phyloP scores from a whole-genome alignment of 2,113 vertebrate species.

The Accipiter virgatus region DNA sequence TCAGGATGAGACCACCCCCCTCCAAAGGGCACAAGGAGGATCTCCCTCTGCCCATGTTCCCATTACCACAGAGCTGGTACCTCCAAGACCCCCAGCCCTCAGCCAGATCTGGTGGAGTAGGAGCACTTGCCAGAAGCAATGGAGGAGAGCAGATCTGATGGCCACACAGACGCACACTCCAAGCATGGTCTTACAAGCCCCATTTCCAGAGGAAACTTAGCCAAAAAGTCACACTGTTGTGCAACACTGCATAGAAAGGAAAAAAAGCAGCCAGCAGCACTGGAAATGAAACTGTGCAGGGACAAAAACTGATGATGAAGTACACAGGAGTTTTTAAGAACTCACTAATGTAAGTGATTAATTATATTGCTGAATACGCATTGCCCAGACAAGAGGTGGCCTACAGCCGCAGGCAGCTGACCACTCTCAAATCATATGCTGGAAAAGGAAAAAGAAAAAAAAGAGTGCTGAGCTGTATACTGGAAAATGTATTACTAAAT shows the following conservation, averaged over 20 bases:
- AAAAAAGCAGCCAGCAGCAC: not conserved
- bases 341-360: conserved; percentile 3
- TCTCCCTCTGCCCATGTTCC: not conserved
- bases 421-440: not conserved
- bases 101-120: not conserved
- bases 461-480: conserved; percentile 17
- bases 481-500: conserved; percentile 52
- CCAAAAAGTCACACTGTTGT: not conserved
- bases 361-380: not conserved
- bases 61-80: not conserved
- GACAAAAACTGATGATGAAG: not conserved
- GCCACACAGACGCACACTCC: not conserved
- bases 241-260: not conserved
- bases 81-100: not conserved
- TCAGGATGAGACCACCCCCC: fast-evolving
- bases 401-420: not conserved
- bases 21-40: not conserved
- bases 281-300: not conserved
- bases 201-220: not conserved
- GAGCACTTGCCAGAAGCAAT: not conserved
- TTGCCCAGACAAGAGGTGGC: conserved; percentile 15
- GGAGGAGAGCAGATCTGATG: not conserved
- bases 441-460: not conserved
- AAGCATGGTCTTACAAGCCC: not conserved
- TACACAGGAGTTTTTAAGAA: not conserved